Evolutionary conservation across 2,888 invertebrate species (phyloP).

Genomic region (Xanthia icteritia): DNA sequence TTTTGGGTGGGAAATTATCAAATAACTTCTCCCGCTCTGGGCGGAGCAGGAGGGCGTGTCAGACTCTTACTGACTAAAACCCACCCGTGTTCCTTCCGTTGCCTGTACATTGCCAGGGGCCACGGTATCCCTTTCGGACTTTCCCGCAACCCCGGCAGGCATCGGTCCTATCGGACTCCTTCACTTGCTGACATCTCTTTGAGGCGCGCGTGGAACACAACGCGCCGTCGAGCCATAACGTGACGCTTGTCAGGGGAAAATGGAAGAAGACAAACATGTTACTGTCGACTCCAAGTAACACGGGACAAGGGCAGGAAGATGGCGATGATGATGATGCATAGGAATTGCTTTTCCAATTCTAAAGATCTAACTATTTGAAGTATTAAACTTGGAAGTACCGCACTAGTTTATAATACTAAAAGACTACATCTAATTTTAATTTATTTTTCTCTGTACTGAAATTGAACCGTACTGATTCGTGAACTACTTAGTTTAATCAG

Average conservation of each 20-base stretch:
- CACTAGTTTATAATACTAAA: background rate
- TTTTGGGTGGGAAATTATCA: no score
- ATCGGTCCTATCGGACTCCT: no score
- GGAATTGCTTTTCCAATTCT: constrained; percentile 12
- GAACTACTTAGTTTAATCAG: constrained; percentile 30
- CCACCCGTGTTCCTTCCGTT: no score
- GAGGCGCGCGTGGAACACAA: no score
- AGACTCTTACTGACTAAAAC: no score
- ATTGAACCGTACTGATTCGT: background rate
- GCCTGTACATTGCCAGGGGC: no score
- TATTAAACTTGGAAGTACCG: background rate
- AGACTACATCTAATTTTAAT: background rate
- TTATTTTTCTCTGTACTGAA: background rate
- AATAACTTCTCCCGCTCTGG: no score
- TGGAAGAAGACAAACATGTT: background rate
- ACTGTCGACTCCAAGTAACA: background rate
- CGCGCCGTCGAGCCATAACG: no score
- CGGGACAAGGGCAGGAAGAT: background rate
- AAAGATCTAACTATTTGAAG: background rate
- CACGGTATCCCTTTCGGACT: no score
- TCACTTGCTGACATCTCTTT: no score
- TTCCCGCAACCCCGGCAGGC: no score
- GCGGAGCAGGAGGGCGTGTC: no score
- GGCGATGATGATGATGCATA: background rate
- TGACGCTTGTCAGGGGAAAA: background rate